Evolutionary conservation across 2,888 invertebrate genomes (phyloP).

Genomic region (Phragmatobia fuliginosa): DNA sequence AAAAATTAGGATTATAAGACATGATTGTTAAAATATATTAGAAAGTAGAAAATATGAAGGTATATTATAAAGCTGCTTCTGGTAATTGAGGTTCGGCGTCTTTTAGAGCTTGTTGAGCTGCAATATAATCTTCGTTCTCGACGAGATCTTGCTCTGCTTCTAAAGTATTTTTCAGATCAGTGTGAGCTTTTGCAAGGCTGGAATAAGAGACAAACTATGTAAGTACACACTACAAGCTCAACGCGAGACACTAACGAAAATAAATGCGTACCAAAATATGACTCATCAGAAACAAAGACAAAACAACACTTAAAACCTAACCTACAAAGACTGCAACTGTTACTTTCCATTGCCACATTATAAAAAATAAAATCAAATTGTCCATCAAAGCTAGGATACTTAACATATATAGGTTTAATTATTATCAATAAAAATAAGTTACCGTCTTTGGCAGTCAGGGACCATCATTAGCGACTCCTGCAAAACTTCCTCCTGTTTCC

Average conservation of each 20-base stretch:
- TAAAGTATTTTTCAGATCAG: constrained; percentile 91
- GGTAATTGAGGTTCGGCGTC: constrained; percentile 89
- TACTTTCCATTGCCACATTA: constrained; percentile 4
- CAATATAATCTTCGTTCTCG: constrained; percentile 89
- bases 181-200: constrained; percentile 90
- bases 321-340: constrained; percentile 41
- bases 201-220: constrained; percentile 38
- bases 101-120: constrained; percentile 89
- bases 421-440: constrained; percentile 47
- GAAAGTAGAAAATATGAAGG: constrained; percentile 54
- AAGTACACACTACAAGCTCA: not conserved
- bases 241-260: constrained; percentile 14
- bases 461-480: constrained; percentile 97
- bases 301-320: constrained; percentile 33
- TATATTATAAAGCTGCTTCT: constrained; percentile 64
- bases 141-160: constrained; percentile 92
- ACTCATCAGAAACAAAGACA: constrained; percentile 20
- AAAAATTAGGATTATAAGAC: constrained; percentile 74
- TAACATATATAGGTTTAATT: constrained; percentile 9
- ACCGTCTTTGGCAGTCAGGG: constrained; percentile 94
- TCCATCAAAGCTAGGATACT: not conserved
- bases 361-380: constrained; percentile 13
- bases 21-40: constrained; percentile 73
- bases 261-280: constrained; percentile 12
- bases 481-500: constrained; percentile 95